A percentile compares a stretch with the other conserved stretches of the same genome.
Conservation (phyloP, 1,140 invertebrate genomes). For the Nasonia longicornis region DNA sequence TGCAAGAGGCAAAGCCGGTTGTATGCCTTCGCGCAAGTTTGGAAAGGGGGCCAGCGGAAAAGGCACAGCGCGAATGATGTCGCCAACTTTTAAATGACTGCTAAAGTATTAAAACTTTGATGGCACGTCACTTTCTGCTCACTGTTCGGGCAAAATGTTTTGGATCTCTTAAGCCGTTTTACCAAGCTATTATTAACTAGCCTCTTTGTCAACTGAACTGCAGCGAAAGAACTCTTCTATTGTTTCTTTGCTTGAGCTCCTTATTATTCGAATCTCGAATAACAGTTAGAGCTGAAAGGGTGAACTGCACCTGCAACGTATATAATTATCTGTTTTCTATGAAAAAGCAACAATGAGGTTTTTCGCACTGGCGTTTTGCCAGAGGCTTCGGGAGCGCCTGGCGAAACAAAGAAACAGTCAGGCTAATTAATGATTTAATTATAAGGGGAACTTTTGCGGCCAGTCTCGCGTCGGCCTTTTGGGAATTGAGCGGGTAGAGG, state of each 20-base stretch:
- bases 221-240: neutral
- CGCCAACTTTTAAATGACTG: neutral
- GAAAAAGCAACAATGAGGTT: neutral
- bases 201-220: neutral
- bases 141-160: neutral
- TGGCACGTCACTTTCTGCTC: neutral
- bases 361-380: neutral
- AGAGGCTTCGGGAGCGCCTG: neutral
- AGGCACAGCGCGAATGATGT: neutral
- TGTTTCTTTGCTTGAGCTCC: neutral
- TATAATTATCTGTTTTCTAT: too few relatives aligned
- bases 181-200: neutral
- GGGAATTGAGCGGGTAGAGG: slow-evolving; percentile 44
- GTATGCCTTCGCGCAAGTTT: neutral
- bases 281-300: neutral
- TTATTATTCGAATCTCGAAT: neutral
- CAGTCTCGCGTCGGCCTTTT: slow-evolving; percentile 29
- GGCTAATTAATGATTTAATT: slow-evolving; percentile 64
- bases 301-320: neutral
- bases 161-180: slow-evolving; percentile 1
- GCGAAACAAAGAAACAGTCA: slow-evolving; percentile 52
- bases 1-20: too few relatives aligned
- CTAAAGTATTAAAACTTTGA: slow-evolving; percentile 1
- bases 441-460: slow-evolving; percentile 60
- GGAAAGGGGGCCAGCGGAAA: neutral